phyloP scores from a whole-genome alignment of 2,797 vertebrate genomes.

The Crypturellus tataupa region DNA sequence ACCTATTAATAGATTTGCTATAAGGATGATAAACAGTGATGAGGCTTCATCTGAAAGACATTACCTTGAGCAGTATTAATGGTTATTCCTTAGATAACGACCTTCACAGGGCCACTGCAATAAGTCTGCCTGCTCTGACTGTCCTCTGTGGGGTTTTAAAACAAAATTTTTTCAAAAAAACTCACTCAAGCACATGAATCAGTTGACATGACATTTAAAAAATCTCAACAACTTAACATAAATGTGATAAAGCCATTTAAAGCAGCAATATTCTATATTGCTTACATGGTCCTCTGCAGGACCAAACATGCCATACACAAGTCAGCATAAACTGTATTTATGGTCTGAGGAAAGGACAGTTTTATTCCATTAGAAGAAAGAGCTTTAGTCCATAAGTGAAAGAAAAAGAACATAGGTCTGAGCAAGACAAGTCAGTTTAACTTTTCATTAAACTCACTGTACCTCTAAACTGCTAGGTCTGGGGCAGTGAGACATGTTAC shows the following conservation, averaged over 20 bases:
- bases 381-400: not conserved
- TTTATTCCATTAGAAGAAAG: not conserved
- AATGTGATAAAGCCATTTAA: not conserved
- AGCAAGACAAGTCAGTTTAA: not conserved
- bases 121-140: not conserved
- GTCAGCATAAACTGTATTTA: not conserved
- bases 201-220: not conserved
- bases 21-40: not conserved
- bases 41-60: not conserved
- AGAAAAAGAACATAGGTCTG: not conserved
- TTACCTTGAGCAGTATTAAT: not conserved
- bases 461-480: not conserved
- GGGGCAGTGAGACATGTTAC: not conserved
- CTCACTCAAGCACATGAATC: not conserved
- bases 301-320: not conserved
- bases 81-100: not conserved
- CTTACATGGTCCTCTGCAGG: not conserved
- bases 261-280: not conserved
- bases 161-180: no score
- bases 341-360: not conserved
- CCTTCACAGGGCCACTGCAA: not conserved
- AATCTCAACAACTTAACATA: not conserved
- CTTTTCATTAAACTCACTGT: not conserved
- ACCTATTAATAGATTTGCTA: not conserved
- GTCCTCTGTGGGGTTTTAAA: not conserved